Evolutionary conservation across 2,888 invertebrate genomes (phyloP).

Genomic region (Carabus problematicus): DNA sequence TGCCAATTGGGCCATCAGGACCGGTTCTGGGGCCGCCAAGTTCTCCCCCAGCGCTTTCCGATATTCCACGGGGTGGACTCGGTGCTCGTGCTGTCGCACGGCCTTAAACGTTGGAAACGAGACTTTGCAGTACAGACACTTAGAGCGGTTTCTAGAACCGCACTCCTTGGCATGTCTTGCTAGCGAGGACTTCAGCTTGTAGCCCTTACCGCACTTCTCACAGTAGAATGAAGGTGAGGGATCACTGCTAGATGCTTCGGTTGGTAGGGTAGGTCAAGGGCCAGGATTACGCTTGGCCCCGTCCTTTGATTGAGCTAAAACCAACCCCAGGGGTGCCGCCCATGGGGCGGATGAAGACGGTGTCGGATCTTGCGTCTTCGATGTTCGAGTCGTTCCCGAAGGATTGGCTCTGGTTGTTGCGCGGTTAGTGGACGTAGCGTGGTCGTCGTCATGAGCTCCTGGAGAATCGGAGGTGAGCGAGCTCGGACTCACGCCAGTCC

Average conservation of each 20-base stretch:
- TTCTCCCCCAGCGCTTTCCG: conserved; percentile 23
- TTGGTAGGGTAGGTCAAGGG: background rate
- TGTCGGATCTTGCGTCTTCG: background rate
- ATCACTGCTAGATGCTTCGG: background rate
- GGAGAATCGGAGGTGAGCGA: background rate
- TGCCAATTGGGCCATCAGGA: background rate
- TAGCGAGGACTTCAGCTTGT: background rate
- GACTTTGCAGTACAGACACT: conserved; percentile 23
- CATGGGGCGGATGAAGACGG: background rate
- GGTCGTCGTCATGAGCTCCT: background rate
- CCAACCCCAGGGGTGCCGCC: background rate
- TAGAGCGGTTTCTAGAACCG: conserved; percentile 9
- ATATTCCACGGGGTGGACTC: conserved; percentile 30
- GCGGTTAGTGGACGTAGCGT: background rate
- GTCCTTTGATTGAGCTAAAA: background rate
- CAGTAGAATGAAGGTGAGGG: background rate
- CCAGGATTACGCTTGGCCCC: background rate
- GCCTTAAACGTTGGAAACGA: conserved; percentile 12
- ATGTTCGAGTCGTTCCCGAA: background rate
- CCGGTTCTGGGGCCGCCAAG: conserved; percentile 22
- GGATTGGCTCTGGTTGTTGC: background rate
- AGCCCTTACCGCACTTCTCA: background rate
- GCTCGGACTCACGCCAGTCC: background rate
- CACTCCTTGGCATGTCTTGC: conserved; percentile 13
- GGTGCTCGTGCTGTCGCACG: conserved; percentile 36